Conservation (phyloP, 2,888 invertebrate genomes). For the Microctonus hyperodae region DNA sequence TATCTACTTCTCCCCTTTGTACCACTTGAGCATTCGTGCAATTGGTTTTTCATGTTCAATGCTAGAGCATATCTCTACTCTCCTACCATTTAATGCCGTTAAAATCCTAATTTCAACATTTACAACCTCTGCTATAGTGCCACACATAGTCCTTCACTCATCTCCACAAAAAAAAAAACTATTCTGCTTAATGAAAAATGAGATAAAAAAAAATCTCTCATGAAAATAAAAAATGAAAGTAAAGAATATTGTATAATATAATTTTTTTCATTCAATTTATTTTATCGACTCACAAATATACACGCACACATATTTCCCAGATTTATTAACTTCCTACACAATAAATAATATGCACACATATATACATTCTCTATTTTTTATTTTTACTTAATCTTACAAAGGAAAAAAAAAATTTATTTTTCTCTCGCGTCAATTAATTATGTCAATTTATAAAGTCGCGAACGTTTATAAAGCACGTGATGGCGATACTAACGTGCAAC, state of each 20-base stretch:
- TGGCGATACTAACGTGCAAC: slow-evolving; percentile 47
- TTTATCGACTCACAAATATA: too few relatives aligned
- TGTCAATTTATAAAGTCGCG: not conserved
- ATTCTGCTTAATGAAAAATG: too few relatives aligned
- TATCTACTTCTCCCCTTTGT: not conserved
- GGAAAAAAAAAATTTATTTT: too few relatives aligned
- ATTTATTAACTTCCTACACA: too few relatives aligned
- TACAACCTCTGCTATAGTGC: slow-evolving; percentile 29
- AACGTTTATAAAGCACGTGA: slow-evolving; percentile 40
- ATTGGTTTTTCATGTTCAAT: slow-evolving; percentile 52
- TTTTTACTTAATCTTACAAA: too few relatives aligned
- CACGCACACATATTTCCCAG: too few relatives aligned
- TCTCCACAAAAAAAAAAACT: not conserved
- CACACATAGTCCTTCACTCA: not conserved
- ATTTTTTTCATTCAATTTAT: too few relatives aligned
- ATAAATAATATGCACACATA: too few relatives aligned
- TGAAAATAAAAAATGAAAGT: too few relatives aligned
- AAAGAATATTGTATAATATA: too few relatives aligned
- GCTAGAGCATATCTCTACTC: not conserved
- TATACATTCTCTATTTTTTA: too few relatives aligned
- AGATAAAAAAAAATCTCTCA: too few relatives aligned
- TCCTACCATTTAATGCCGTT: slow-evolving; percentile 37
- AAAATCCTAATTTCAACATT: slow-evolving; percentile 53
- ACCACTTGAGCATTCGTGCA: slow-evolving; percentile 41
- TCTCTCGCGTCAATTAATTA: slow-evolving; percentile 3